Base-by-base conservation (phyloP, 2,113 vertebrate genomes). In the Ameiurus melas region DNA sequence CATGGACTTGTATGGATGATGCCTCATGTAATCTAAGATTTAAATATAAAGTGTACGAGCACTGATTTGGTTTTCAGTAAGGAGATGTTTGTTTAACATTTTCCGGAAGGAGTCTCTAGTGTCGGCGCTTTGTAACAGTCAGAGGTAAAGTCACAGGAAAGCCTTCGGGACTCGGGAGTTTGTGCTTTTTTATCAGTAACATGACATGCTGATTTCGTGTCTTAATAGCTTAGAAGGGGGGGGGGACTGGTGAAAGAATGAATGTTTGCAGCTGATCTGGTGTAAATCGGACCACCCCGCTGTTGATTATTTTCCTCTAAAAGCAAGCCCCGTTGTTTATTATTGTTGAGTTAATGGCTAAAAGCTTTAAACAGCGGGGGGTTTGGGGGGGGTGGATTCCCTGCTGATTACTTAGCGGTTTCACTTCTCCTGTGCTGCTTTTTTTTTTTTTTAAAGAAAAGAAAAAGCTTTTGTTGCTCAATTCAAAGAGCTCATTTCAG, bases 401-500 rank as follows among this genome's bases (percentile, higher is more conserved):
- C 2, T n/a, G 25, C 16, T 71, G 79, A 19, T 30, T 51, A 33
- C 47, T 36, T 27, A 62, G 33, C 51, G 16, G 85, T 93, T 91
- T 92, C 87, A 91, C 89, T 90, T 93, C 89, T 91, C 16, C 13
- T n/a, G n/a, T n/a, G n/a, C n/a, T n/a, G n/a, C n/a, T n/a, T n/a
- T n/a, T n/a, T n/a, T n/a, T n/a, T n/a, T n/a, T n/a, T n/a, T n/a
- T n/a, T n/a, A n/a, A n/a, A n/a, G 4, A 43, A 43, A 47, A 47
- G 43, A 7, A 17, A 7, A 70, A n/a, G 47, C 14, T 75, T n/a
- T 71, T 89, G 47, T 77, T 70, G 30, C 62, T 36, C 57, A 43
- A 73, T 55, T 84, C 77, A 60, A 58, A 83, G 33, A 82, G 83
- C 33, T 85, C 51, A 66, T 57, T 78, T 86, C 19, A 39, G 77